Evolutionary conservation across 1,140 invertebrate genomes (phyloP).

Genomic region (Musca domestica): DNA sequence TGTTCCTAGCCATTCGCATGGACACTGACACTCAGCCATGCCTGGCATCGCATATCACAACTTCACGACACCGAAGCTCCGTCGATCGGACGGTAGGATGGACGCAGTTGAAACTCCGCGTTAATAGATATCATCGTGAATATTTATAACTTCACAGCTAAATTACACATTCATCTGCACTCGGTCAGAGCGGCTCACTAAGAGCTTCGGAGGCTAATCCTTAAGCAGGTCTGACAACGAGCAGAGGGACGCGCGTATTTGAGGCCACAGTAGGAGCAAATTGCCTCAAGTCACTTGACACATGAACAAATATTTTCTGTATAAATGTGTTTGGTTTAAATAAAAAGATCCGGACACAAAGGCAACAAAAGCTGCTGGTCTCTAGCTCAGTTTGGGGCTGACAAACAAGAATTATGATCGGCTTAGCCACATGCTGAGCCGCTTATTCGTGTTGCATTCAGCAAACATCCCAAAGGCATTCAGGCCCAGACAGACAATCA

Average conservation of each 20-base stretch:
- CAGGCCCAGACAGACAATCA: conserved; percentile 10
- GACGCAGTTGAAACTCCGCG: conserved; percentile 26
- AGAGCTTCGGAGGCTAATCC: not conserved
- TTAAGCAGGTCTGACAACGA: conserved; percentile 3
- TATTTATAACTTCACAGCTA: conserved; percentile 36
- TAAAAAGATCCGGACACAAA: conserved; percentile 19
- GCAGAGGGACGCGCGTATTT: conserved; percentile 26
- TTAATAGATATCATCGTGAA: conserved; percentile 51
- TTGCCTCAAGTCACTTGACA: conserved; percentile 38
- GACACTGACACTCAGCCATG: no score
- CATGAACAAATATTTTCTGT: conserved; percentile 31
- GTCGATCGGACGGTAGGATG: no score
- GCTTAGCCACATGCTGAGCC: conserved; percentile 54
- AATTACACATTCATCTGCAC: conserved; percentile 28
- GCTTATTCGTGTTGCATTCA: conserved; percentile 22
- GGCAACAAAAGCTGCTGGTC: conserved; percentile 15
- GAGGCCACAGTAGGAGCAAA: conserved; percentile 45
- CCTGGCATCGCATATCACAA: no score
- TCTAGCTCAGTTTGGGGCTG: conserved; percentile 36
- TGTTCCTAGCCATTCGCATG: no score
- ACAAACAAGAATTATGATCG: conserved; percentile 55
- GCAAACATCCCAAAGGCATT: conserved; percentile 14
- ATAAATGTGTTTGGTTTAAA: conserved; percentile 22
- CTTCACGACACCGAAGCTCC: no score
- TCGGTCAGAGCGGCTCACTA: conserved; percentile 12